A percentile compares a stretch with the other conserved stretches of the same genome.
phyloP scores from a whole-genome alignment of 2,113 vertebrate species.

The Rutilus rutilus region DNA sequence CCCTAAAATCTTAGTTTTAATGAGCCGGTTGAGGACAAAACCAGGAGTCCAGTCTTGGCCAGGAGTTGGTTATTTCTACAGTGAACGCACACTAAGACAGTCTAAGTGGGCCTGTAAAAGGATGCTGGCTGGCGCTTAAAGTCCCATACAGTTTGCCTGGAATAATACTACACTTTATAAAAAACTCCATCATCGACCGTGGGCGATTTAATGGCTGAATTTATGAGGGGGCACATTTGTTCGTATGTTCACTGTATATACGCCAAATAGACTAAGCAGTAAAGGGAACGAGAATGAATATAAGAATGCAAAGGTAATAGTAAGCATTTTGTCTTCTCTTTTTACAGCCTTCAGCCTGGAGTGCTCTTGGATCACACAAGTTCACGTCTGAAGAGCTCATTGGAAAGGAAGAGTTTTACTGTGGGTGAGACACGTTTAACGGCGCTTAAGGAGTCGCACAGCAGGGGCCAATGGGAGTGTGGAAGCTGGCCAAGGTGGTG shows the following conservation, averaged over 20 bases:
- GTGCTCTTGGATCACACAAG: conserved; percentile 62
- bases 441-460: conserved; percentile 56
- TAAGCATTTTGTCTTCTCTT: conserved; percentile 44
- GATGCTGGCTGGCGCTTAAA: conserved; percentile 43
- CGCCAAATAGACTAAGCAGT: not conserved
- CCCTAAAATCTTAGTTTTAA: conserved; percentile 65
- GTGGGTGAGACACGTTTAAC: conserved; percentile 36
- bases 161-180: conserved; percentile 43
- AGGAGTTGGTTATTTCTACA: conserved; percentile 48
- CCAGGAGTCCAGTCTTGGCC: conserved; percentile 58
- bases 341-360: conserved; percentile 65
- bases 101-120: conserved; percentile 55
- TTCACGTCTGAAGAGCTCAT: conserved; percentile 58
- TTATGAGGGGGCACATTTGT: conserved; percentile 27
- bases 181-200: conserved; percentile 26
- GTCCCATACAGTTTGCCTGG: conserved; percentile 6
- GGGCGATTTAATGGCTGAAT: not conserved
- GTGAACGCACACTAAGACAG: conserved; percentile 51
- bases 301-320: conserved; percentile 28
- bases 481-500: conserved; percentile 79
- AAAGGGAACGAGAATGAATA: not conserved
- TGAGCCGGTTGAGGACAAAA: conserved; percentile 59
- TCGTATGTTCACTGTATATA: not conserved
- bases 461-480: conserved; percentile 75
- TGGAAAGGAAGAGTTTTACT: conserved; percentile 42